phyloP scores from a whole-genome alignment of 2,797 vertebrate genomes.

The Myotis vivesi region DNA sequence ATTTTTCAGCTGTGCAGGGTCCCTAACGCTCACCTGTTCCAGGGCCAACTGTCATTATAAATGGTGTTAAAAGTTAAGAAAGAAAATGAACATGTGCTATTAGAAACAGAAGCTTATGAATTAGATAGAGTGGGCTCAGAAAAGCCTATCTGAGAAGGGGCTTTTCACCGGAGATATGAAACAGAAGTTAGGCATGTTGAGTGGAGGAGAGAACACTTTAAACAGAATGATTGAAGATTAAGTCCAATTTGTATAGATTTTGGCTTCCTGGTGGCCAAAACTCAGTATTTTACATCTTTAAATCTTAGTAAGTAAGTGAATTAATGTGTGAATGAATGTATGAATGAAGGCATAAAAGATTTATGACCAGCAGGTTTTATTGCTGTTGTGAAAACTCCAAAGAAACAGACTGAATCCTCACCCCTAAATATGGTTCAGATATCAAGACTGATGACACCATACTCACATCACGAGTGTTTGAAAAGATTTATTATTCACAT shows the following conservation, averaged over 20 bases:
- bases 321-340: not conserved
- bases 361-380: not conserved
- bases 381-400: not conserved
- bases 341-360: not conserved
- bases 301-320: not conserved
- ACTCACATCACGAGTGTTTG: not conserved
- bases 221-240: not conserved
- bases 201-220: not conserved
- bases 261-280: not conserved
- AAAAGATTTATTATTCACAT: not conserved
- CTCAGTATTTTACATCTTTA: not conserved
- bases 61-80: not conserved
- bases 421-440: not conserved
- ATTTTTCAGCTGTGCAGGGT: not conserved
- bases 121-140: not conserved
- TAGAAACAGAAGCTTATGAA: not conserved
- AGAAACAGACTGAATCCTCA: not conserved
- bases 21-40: not conserved
- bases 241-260: not conserved
- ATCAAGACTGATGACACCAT: not conserved
- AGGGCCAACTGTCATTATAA: not conserved
- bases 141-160: not conserved
- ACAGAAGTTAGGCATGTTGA: not conserved
- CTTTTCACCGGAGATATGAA: not conserved
- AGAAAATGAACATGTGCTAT: not conserved